These are phyloP conservation scores for Leptothorax acervorum DNA, from an alignment of 2,888 invertebrate genomes.

Conservation along the genomic window DNA sequence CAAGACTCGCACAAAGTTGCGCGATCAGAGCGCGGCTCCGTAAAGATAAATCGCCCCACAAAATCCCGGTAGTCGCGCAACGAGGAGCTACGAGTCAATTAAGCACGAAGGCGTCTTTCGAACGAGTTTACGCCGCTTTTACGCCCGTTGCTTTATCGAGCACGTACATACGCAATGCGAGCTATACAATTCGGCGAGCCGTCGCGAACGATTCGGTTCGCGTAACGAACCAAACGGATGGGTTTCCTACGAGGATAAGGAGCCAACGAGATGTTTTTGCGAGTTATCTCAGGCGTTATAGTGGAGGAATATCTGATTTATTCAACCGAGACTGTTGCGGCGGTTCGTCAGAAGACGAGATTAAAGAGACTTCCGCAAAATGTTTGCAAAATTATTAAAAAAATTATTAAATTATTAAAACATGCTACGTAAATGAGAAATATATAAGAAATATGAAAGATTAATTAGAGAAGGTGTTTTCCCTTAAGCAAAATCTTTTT, in stretches of 20 bases:
- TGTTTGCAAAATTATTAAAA: not conserved
- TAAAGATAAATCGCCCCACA: conserved; percentile 35
- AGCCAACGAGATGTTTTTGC: conserved; percentile 34
- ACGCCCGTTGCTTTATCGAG: not conserved
- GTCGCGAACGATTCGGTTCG: conserved; percentile 12
- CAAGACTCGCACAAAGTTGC: conserved; percentile 42
- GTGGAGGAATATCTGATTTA: not conserved
- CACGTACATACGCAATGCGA: conserved; percentile 1
- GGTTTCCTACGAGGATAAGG: conserved; percentile 1
- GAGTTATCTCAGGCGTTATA: not conserved
- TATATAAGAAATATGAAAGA: not conserved
- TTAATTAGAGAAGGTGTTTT: not conserved
- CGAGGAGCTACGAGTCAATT: conserved; percentile 44
- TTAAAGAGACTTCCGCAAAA: not conserved
- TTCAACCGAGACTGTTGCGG: not conserved
- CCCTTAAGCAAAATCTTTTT: not conserved
- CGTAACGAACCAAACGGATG: conserved; percentile 19
- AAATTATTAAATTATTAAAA: conserved; percentile 18
- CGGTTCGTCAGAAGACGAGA: not conserved
- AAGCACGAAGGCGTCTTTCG: conserved; percentile 46
- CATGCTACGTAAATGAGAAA: not conserved
- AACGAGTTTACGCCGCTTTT: conserved; percentile 45
- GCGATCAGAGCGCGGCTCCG: conserved; percentile 23
- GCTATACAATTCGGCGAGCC: conserved; percentile 1
- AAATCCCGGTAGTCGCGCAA: conserved; percentile 30